A percentile compares a stretch with the other conserved stretches of the same genome.
These are phyloP conservation scores for Strix aluco DNA, from an alignment of 2,113 vertebrate genomes.

Conservation along the genomic window DNA sequence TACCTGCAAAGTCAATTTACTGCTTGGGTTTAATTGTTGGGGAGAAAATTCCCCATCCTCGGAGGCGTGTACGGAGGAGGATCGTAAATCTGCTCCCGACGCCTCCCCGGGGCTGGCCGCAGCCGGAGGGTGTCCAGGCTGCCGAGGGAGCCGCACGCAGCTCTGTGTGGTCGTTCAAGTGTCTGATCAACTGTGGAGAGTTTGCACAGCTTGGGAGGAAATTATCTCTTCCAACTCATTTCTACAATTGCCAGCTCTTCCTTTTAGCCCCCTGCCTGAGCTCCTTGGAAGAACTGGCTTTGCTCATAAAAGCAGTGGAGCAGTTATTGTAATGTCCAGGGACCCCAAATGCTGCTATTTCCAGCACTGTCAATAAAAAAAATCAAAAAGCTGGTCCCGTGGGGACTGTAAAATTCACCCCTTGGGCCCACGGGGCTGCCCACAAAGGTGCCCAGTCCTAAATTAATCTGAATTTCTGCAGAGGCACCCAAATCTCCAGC, in stretches of 20 bases:
- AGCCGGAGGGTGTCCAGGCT: background rate
- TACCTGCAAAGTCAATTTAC: background rate
- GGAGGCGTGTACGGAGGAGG: background rate
- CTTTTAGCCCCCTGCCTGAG: constrained; percentile 17
- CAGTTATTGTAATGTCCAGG: background rate
- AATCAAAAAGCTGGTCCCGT: accelerated
- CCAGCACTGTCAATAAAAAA: background rate
- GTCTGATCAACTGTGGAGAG: background rate
- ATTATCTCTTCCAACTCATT: constrained; percentile 14
- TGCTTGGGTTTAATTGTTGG: background rate
- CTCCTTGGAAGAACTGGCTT: background rate
- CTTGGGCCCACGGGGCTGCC: background rate
- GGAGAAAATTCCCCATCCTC: background rate
- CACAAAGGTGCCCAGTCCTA: background rate
- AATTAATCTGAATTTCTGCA: background rate
- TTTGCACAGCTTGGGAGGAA: constrained; percentile 56
- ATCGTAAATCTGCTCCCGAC: background rate
- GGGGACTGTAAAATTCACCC: background rate
- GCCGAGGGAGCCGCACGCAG: background rate
- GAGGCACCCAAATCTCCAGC: background rate
- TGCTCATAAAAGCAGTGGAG: background rate
- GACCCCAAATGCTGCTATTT: background rate
- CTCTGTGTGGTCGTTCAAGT: background rate
- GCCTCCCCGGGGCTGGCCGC: accelerated
- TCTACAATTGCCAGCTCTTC: background rate